These are phyloP conservation scores for Sprattus sprattus DNA, from an alignment of 2,113 vertebrate genomes.

Conservation along the genomic window DNA sequence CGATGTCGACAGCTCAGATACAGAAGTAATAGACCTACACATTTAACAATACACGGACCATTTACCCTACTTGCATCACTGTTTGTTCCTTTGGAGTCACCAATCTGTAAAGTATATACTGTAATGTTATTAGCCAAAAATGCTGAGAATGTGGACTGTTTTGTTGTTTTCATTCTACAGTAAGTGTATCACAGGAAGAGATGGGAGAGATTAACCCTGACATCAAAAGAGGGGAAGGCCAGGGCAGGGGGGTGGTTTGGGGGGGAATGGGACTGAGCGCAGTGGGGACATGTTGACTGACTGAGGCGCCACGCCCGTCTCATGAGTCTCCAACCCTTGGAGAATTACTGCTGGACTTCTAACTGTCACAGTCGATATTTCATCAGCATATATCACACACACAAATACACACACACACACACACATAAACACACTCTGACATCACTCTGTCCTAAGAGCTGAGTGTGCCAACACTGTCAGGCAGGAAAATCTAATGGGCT, in stretches of 20 bases:
- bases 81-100: too few species aligned
- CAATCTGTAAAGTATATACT: not conserved
- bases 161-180: not conserved
- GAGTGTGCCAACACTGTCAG: not conserved
- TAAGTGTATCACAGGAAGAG: not conserved
- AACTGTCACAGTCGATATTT: not conserved
- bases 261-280: not conserved
- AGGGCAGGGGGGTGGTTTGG: not conserved
- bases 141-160: not conserved
- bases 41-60: too few species aligned
- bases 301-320: not conserved
- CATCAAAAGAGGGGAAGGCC: not conserved
- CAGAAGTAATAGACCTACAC: too few species aligned
- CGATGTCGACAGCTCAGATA: too few species aligned
- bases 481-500: not conserved
- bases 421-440: not conserved
- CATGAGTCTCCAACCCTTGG: slow-evolving; percentile 4
- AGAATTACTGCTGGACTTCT: slow-evolving; percentile 7
- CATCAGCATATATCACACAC: not conserved
- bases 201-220: not conserved
- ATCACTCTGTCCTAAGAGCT: not conserved
- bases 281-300: not conserved
- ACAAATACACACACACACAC: not conserved
- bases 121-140: not conserved
- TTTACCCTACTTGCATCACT: too few species aligned